Evolutionary conservation across 2,113 vertebrate species (phyloP), one percentile per base, ranked within the genome.

Genomic region (Hippotragus niger): DNA sequence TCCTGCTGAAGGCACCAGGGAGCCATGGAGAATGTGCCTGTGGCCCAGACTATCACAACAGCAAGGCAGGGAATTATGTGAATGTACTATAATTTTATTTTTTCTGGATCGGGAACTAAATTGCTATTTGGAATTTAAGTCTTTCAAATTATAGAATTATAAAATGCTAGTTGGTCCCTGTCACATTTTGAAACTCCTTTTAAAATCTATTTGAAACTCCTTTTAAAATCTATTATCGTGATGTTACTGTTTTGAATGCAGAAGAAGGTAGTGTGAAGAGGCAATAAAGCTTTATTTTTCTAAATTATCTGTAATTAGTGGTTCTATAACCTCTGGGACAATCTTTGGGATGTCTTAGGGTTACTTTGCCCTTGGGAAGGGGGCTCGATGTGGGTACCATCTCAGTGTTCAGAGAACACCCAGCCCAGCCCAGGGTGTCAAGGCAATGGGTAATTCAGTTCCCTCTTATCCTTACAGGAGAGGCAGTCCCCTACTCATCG

Each of bases 401-500:
- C 2, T 76, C 4, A 43, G 58, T 27, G 36, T 43, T 31, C 36
- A 45, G 85, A 95, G 25, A 57, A 62, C 7, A 6, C 29, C 29
- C 12, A 53, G 12, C 29, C 21, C 27, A 0, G 6, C n/a, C 50
- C 4, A 1, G 11, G 36, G 9, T 90, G 4, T 60, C 21, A 3
- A 67, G 67, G 67, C 7, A 10, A 1, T 60, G 55, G 19, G 17
- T 96, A 47, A 98, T 40, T 6, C 5, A 19, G 10, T 4, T 1
- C 2, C 23, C 87, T 98, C 52, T 97, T 98, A 14, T 93, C 78
- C 92, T 87, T 92, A 15, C 98, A 99, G 99, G 98, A 99, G 99
- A 98, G 99, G 99, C 94, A 99, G 99, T 98, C 99, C 99, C 29
- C 97, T 99, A 98, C 99, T 99, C 74, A 99, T 99, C 50, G 99